Conservation (phyloP, 2,888 invertebrate species). For the Drosophila rubida region DNA sequence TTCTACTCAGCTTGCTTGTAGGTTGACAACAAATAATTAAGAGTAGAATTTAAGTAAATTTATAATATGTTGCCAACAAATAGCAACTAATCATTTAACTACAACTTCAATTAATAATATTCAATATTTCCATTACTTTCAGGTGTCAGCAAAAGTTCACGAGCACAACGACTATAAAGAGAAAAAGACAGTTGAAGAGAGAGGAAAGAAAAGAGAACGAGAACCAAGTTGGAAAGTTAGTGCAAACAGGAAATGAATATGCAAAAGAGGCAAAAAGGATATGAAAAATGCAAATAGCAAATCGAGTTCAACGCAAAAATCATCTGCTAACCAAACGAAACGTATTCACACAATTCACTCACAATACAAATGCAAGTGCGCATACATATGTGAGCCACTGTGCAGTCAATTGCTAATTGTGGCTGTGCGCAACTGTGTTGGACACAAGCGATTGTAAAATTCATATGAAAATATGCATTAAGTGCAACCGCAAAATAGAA, state of each 20-base stretch:
- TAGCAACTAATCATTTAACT: no score
- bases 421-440: conserved; percentile 44
- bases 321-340: conserved; percentile 45
- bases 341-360: conserved; percentile 49
- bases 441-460: conserved; percentile 39
- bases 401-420: conserved; percentile 64
- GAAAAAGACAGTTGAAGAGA: neutral
- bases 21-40: neutral
- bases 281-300: conserved; percentile 77
- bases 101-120: neutral
- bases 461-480: conserved; percentile 73
- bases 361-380: conserved; percentile 30
- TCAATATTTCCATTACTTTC: neutral
- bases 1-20: neutral
- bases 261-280: conserved; percentile 69
- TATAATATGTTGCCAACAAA: no score
- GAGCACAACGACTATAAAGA: neutral
- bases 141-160: neutral
- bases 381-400: conserved; percentile 60
- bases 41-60: no score
- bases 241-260: conserved; percentile 74
- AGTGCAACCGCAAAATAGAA: conserved; percentile 73
- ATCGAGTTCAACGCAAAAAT: conserved; percentile 69
- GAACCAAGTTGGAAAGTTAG: conserved; percentile 50
- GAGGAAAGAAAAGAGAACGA: neutral